Evolutionary conservation across 2,888 invertebrate species (phyloP).

Genomic region (Dolomedes plantarius): DNA sequence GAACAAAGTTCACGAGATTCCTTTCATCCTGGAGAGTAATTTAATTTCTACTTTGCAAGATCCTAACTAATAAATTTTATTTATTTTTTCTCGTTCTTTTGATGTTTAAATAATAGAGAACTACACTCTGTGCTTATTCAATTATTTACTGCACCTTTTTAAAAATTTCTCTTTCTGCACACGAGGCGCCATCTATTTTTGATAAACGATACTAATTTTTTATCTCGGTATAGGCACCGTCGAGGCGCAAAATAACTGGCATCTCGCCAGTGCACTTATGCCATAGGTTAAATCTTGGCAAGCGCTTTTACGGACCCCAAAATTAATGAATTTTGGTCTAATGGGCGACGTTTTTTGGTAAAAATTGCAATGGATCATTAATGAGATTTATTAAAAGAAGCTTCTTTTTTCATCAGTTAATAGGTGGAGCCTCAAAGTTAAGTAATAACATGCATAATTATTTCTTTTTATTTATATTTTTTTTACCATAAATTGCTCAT

Average conservation of each 20-base stretch:
- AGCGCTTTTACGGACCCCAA: slow-evolving; percentile 44
- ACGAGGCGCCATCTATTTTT: slow-evolving; percentile 44
- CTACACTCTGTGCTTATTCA: no score
- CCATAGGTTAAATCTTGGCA: slow-evolving; percentile 61
- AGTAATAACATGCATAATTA: slow-evolving; percentile 5
- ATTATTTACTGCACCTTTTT: no score
- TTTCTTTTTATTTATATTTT: neutral
- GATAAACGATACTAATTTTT: slow-evolving; percentile 12
- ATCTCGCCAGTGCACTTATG: slow-evolving; percentile 38
- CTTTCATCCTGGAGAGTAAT: no score
- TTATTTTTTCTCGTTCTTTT: no score
- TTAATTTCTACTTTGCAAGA: no score
- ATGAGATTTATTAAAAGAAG: slow-evolving; percentile 64
- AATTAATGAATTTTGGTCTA: slow-evolving; percentile 63
- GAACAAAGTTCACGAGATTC: no score
- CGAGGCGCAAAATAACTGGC: slow-evolving; percentile 47
- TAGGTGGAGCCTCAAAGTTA: slow-evolving; percentile 16
- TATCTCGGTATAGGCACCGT: neutral
- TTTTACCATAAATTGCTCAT: slow-evolving; percentile 3
- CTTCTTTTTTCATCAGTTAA: slow-evolving; percentile 46
- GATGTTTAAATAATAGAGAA: no score
- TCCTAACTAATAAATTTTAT: no score
- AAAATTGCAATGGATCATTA: slow-evolving; percentile 58
- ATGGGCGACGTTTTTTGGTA: slow-evolving; percentile 57
- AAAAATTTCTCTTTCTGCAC: no score